Evolutionary conservation across 1,140 invertebrate genomes (phyloP).

Genomic region (Bilobella aurantiaca): DNA sequence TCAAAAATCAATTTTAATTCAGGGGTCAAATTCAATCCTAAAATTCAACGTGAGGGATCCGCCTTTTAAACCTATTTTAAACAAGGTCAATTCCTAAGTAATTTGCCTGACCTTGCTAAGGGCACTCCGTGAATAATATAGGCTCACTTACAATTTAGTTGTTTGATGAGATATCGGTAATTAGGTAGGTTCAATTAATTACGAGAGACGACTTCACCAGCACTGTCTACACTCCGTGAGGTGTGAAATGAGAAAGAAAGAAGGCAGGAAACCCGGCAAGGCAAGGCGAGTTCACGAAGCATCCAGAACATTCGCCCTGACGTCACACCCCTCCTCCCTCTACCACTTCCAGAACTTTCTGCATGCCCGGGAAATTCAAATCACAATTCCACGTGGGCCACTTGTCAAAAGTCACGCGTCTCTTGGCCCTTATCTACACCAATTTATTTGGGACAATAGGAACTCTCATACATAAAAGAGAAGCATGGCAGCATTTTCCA

Average conservation of each 20-base stretch:
- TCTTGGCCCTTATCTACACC: background rate
- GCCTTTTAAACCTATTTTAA: too few relatives aligned
- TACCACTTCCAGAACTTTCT: conserved; percentile 11
- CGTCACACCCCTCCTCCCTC: conserved; percentile 12
- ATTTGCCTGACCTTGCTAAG: too few relatives aligned
- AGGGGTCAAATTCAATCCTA: too few relatives aligned
- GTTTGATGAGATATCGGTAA: too few relatives aligned
- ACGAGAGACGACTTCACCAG: background rate
- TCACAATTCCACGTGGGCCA: background rate
- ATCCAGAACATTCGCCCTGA: conserved; percentile 21
- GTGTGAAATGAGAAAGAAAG: background rate
- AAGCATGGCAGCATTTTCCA: too few relatives aligned
- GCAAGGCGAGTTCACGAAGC: background rate
- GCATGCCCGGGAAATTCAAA: background rate
- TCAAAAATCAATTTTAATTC: too few relatives aligned
- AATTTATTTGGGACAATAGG: background rate
- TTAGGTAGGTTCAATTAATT: conserved; percentile 1
- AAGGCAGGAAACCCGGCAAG: background rate
- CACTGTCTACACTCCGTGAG: background rate
- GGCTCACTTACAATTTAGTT: background rate
- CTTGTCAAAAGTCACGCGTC: background rate
- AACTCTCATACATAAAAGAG: too few relatives aligned
- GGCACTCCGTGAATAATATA: too few relatives aligned
- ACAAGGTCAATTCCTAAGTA: too few relatives aligned
- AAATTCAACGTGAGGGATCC: too few relatives aligned